Conservation (phyloP, 2,113 vertebrate genomes). For the Poicephalus meyeri region DNA sequence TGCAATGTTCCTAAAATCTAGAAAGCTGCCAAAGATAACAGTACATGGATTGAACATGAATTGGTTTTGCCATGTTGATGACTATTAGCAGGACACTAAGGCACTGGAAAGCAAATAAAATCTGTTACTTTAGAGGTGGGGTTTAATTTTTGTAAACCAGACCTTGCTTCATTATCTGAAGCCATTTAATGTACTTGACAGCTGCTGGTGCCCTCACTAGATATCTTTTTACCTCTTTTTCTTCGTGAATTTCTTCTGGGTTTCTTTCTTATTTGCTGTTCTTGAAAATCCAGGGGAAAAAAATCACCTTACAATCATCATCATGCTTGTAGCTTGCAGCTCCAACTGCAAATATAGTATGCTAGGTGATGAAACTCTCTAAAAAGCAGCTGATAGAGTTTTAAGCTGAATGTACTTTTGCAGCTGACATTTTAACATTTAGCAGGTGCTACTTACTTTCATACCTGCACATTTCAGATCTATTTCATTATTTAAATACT, state of each 20-base stretch:
- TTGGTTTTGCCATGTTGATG: neutral
- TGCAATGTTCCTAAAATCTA: neutral
- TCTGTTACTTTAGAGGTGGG: neutral
- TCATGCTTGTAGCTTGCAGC: neutral
- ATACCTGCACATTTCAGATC: neutral
- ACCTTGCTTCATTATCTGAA: neutral
- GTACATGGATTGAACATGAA: neutral
- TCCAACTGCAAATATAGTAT: neutral
- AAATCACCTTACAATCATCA: neutral
- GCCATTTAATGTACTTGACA: neutral
- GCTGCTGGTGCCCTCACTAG: neutral
- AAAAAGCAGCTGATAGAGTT: neutral
- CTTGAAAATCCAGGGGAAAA: neutral
- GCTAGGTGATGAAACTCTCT: neutral
- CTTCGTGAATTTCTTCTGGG: neutral
- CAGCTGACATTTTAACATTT: neutral
- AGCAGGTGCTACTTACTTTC: neutral
- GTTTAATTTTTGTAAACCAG: neutral
- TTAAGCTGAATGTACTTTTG: neutral
- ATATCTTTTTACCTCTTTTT: neutral
- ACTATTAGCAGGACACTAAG: neutral
- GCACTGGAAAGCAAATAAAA: neutral
- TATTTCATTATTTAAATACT: neutral
- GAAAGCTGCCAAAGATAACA: constrained; percentile 6
- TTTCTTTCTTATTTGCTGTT: neutral